Conservation (phyloP, 1,140 invertebrate species). For the Procambarus virginalis region DNA sequence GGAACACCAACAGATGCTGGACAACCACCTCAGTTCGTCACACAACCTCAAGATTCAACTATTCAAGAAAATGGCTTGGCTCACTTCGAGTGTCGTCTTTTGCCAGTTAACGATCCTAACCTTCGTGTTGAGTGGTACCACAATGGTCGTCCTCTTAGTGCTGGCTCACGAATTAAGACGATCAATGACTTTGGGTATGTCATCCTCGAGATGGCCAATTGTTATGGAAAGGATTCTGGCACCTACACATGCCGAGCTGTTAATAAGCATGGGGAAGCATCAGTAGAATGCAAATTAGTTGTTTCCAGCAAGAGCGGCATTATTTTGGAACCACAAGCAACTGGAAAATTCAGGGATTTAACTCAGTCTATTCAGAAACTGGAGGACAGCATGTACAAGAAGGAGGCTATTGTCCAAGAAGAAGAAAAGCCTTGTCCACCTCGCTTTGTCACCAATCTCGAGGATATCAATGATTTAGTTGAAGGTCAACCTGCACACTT, state of each 20-base stretch:
- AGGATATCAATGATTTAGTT: conserved; percentile 70
- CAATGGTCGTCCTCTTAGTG: conserved; percentile 91
- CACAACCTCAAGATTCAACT: conserved; percentile 87
- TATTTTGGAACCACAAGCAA: conserved; percentile 83
- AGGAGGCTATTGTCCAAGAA: conserved; percentile 82
- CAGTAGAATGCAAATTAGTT: conserved; percentile 88
- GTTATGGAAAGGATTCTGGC: conserved; percentile 90
- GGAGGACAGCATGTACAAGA: conserved; percentile 90
- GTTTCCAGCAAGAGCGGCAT: conserved; percentile 87
- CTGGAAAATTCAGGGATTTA: conserved; percentile 73
- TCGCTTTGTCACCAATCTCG: conserved; percentile 88
- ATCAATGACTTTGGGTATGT: conserved; percentile 93
- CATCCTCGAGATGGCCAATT: conserved; percentile 90
- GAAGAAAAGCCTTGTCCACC: conserved; percentile 91
- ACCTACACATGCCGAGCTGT: conserved; percentile 92
- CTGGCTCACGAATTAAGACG: conserved; percentile 91
- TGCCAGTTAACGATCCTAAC: conserved; percentile 92
- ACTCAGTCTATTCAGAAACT: conserved; percentile 92
- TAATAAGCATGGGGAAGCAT: conserved; percentile 92
- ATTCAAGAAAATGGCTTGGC: conserved; percentile 92
- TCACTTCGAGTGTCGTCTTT: conserved; percentile 92
- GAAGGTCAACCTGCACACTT: conserved; percentile 93
- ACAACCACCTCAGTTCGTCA: conserved; percentile 93
- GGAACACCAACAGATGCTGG: conserved; percentile 79
- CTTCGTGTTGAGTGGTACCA: conserved; percentile 98